A percentile compares a stretch with the other conserved stretches of the same genome.
Conservation (phyloP, 2,797 vertebrate species). For the Gadopsis bispinosus region DNA sequence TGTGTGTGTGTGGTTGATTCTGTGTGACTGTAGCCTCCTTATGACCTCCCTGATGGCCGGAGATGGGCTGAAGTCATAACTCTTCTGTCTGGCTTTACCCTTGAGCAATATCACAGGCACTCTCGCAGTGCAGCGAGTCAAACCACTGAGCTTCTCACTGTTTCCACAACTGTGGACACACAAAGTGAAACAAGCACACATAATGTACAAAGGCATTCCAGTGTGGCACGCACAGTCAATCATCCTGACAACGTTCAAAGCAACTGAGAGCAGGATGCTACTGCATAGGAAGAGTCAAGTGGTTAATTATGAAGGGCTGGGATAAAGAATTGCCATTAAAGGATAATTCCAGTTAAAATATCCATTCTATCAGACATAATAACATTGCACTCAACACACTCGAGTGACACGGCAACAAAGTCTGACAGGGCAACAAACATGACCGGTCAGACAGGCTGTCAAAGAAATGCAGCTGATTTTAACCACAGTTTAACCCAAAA, state of each 20-base stretch:
- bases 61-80: slow-evolving; percentile 82
- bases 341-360: not conserved
- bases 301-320: not conserved
- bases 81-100: slow-evolving; percentile 81
- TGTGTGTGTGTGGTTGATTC: slow-evolving; percentile 28
- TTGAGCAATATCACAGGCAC: slow-evolving; percentile 80
- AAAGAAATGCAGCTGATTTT: not conserved
- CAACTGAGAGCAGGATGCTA: not conserved
- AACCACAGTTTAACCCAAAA: not conserved
- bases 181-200: slow-evolving; percentile 40
- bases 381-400: not conserved
- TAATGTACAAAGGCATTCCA: slow-evolving; percentile 17
- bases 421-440: not conserved
- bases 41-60: slow-evolving; percentile 77
- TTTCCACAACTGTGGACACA: slow-evolving; percentile 47
- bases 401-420: not conserved
- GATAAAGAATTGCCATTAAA: not conserved
- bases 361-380: not conserved
- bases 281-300: not conserved
- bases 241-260: slow-evolving; percentile 5
- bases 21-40: slow-evolving; percentile 68
- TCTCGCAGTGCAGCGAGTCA: slow-evolving; percentile 74
- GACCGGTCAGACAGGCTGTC: not conserved
- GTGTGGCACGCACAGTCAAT: slow-evolving; percentile 14
- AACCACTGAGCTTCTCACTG: slow-evolving; percentile 55